A percentile compares a stretch with the other conserved stretches of the same genome.
Evolutionary conservation across 2,113 vertebrate species (phyloP).

Genomic region (Capricornis sumatraensis): DNA sequence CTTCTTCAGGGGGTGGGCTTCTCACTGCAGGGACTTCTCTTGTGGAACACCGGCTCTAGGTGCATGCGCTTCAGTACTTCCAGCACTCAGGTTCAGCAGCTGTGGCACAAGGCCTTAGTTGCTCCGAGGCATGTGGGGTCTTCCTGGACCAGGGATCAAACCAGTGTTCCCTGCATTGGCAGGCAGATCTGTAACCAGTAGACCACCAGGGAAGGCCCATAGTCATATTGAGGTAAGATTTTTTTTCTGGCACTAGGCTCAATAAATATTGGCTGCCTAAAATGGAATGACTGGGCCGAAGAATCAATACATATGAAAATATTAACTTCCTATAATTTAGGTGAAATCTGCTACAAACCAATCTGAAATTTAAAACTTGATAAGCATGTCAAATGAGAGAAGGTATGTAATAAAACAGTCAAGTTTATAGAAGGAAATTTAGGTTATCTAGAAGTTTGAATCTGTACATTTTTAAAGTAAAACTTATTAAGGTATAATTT

Average conservation of each 20-base stretch:
- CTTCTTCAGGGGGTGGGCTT: not conserved
- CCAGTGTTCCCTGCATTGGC: not conserved
- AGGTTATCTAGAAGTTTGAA: not conserved
- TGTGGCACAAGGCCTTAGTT: not conserved
- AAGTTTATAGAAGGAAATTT: not conserved
- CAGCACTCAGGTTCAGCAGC: not conserved
- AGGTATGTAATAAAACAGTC: not conserved
- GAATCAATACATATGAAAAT: not conserved
- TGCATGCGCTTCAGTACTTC: not conserved
- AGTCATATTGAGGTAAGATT: not conserved
- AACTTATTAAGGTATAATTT: not conserved
- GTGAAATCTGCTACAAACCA: not conserved
- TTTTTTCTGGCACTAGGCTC: not conserved
- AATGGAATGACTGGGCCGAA: not conserved
- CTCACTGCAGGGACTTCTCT: not conserved
- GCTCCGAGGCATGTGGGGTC: not conserved
- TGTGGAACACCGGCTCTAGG: not conserved
- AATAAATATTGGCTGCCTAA: not conserved
- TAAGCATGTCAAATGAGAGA: not conserved
- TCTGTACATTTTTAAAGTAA: not conserved
- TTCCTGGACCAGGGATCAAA: not conserved
- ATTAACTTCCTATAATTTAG: not conserved
- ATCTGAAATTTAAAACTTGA: not conserved
- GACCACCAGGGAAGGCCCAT: not conserved
- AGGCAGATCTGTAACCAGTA: not conserved